Evolutionary conservation across 2,113 vertebrate species (phyloP).

Genomic region (Notechis scutatus): DNA sequence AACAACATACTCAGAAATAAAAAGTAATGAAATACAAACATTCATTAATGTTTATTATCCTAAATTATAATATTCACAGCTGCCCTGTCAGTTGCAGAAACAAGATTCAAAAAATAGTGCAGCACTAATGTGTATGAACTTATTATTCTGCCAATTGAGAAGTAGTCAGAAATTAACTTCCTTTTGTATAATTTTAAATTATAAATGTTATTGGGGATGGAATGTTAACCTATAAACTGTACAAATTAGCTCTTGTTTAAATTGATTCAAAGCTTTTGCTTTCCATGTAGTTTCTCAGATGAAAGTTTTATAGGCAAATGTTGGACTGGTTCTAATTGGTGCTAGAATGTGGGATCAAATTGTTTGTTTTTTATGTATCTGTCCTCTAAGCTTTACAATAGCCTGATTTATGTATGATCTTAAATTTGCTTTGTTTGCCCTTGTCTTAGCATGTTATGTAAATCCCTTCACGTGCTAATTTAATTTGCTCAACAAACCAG

Average conservation of each 20-base stretch:
- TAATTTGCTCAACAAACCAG: not conserved
- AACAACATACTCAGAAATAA: not conserved
- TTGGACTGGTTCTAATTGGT: not conserved
- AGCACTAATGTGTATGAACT: not conserved
- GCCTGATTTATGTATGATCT: not conserved
- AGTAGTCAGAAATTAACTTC: no score
- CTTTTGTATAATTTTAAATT: not conserved
- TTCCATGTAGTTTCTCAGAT: not conserved
- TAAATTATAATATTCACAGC: not conserved
- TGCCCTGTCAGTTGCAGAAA: not conserved
- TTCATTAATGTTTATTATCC: no score
- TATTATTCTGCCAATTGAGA: not conserved
- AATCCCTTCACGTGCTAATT: not conserved
- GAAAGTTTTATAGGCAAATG: not conserved
- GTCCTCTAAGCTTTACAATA: not conserved
- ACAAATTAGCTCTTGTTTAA: conserved; percentile 13
- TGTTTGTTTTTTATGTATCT: not conserved
- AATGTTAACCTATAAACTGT: not conserved
- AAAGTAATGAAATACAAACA: not conserved
- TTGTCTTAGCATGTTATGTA: not conserved
- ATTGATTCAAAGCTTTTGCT: not conserved
- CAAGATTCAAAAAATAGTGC: not conserved
- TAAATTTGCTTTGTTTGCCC: not conserved
- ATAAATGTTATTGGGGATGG: not conserved
- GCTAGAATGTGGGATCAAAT: not conserved